These are phyloP conservation scores for Mormyrus hasselquistii DNA, from an alignment of 2,797 vertebrate genomes.

Conservation along the genomic window DNA sequence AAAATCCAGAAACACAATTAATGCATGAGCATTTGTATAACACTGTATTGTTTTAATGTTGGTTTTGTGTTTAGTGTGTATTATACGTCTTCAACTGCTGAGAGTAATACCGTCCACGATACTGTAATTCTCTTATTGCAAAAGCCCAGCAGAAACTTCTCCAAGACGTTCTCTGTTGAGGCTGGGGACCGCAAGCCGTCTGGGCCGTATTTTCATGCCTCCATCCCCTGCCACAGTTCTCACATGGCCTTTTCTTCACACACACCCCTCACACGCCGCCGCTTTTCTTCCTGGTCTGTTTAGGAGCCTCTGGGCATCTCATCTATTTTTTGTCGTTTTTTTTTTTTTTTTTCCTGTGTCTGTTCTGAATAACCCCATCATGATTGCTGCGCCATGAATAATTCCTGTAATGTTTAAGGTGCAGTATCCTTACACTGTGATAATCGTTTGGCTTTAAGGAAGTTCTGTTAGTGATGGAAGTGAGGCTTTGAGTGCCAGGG, in stretches of 20 bases:
- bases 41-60: background rate
- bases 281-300: background rate
- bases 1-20: slow-evolving; percentile 9
- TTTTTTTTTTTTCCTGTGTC: background rate
- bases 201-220: background rate
- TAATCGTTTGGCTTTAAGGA: background rate
- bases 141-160: background rate
- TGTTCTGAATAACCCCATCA: background rate
- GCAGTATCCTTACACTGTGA: slow-evolving; percentile 5
- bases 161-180: background rate
- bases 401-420: background rate
- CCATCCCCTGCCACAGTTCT: background rate
- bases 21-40: background rate
- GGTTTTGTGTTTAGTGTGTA: background rate
- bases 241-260: background rate
- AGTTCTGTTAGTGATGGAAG: background rate
- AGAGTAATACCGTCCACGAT: background rate
- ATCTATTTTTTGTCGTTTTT: background rate
- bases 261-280: background rate
- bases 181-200: background rate
- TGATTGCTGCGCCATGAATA: background rate
- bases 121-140: background rate
- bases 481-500: background rate
- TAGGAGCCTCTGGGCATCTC: background rate
- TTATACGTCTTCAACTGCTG: background rate